Conservation (phyloP, 2,113 vertebrate genomes). For the Cathartes aura region DNA sequence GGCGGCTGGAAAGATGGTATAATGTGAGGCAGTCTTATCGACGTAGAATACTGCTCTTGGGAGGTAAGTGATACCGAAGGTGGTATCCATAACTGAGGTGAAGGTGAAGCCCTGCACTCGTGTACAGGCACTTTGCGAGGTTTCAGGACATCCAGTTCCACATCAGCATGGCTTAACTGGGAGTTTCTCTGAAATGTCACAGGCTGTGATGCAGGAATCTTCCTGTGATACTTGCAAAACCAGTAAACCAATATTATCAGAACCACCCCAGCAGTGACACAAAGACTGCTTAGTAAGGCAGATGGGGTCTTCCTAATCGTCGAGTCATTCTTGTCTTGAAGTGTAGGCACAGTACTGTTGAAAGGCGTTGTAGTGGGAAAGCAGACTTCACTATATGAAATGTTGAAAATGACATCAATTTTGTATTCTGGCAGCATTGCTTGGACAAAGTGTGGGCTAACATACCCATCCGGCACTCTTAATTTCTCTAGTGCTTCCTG, state of each 20-base stretch:
- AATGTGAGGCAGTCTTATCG: neutral
- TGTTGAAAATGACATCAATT: neutral
- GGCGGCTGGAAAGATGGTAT: neutral
- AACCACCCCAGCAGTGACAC: neutral
- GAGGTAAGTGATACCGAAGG: neutral
- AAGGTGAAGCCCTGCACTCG: neutral
- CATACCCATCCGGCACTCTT: neutral
- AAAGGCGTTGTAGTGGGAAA: neutral
- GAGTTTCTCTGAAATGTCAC: neutral
- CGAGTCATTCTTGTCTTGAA: neutral
- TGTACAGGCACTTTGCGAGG: slow-evolving; percentile 4
- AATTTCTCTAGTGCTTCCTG: slow-evolving; percentile 29
- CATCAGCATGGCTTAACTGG: neutral
- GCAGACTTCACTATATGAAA: slow-evolving; percentile 7
- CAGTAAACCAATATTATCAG: neutral
- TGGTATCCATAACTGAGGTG: neutral
- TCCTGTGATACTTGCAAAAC: neutral
- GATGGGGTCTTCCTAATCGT: neutral
- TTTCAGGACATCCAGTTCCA: slow-evolving; percentile 17
- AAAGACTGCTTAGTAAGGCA: slow-evolving; percentile 11
- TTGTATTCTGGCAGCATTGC: slow-evolving; percentile 71
- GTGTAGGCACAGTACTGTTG: neutral
- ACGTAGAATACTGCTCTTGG: neutral
- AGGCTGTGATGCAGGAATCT: neutral
- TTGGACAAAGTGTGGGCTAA: slow-evolving; percentile 26